phyloP scores from a whole-genome alignment of 1,140 invertebrate species.

The Zaprionus inermis region DNA sequence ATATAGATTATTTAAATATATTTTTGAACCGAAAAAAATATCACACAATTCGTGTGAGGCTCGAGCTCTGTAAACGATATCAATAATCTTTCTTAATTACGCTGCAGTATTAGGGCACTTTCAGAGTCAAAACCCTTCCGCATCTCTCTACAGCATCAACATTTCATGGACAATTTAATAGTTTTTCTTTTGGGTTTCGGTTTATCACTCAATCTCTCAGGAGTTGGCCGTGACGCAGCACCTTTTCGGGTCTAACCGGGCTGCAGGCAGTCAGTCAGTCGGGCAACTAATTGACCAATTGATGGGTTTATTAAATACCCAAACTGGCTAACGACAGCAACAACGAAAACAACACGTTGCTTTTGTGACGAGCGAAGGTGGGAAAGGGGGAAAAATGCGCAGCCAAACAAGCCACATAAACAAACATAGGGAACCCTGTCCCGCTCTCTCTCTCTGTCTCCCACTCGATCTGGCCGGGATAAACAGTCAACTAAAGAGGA shows the following conservation, averaged over 20 bases:
- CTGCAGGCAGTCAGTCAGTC: constrained; percentile 40
- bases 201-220: constrained; percentile 22
- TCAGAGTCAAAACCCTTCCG: background rate
- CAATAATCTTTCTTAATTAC: constrained; percentile 1
- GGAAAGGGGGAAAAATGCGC: constrained; percentile 29
- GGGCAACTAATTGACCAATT: constrained; percentile 74
- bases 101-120: background rate
- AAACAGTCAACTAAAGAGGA: constrained; percentile 38
- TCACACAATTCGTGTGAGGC: background rate
- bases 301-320: constrained; percentile 71
- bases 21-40: too few species aligned
- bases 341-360: constrained; percentile 11
- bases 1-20: too few species aligned
- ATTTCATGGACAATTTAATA: constrained; percentile 7
- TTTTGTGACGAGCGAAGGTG: background rate
- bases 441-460: background rate
- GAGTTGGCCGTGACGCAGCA: constrained; percentile 18
- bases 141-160: background rate
- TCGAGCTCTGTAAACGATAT: background rate
- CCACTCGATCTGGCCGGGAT: background rate
- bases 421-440: constrained; percentile 19
- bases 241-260: constrained; percentile 14
- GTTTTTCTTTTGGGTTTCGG: background rate
- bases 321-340: constrained; percentile 37
- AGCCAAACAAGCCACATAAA: constrained; percentile 49